Evolutionary conservation across 1,140 invertebrate genomes (phyloP).

Genomic region (Trachymyrmex cornetzi): DNA sequence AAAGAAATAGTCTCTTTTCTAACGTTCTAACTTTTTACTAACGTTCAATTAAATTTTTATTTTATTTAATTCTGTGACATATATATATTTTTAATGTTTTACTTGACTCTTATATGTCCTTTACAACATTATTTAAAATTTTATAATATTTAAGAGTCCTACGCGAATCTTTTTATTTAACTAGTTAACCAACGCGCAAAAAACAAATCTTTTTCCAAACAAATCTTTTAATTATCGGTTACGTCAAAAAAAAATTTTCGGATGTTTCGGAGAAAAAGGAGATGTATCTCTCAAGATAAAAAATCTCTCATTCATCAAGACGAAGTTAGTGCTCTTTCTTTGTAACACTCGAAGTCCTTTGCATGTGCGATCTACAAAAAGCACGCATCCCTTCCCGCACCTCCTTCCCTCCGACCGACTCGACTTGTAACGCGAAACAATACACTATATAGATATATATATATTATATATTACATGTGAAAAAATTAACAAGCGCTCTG

Average conservation of each 20-base stretch:
- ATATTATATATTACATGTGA: constrained; percentile 54
- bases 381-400: constrained; percentile 3
- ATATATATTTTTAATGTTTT: too few relatives aligned
- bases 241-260: not conserved
- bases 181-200: not conserved
- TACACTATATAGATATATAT: constrained; percentile 58
- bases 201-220: not conserved
- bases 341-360: constrained; percentile 34
- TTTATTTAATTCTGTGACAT: too few relatives aligned
- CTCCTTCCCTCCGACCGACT: constrained; percentile 7
- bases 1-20: too few relatives aligned
- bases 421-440: constrained; percentile 62
- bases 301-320: not conserved
- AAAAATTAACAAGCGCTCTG: constrained; percentile 70
- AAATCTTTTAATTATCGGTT: constrained; percentile 1
- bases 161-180: too few relatives aligned
- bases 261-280: not conserved
- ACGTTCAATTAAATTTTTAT: too few relatives aligned
- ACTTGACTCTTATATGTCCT: too few relatives aligned
- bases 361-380: constrained; percentile 22
- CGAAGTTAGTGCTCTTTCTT: not conserved
- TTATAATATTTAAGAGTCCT: too few relatives aligned
- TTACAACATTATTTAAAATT: too few relatives aligned
- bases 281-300: not conserved
- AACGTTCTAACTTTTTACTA: too few relatives aligned